A percentile compares a stretch with the other conserved stretches of the same genome.
phyloP scores from a whole-genome alignment of 2,888 invertebrate species.

The Drosophila percnosoma region DNA sequence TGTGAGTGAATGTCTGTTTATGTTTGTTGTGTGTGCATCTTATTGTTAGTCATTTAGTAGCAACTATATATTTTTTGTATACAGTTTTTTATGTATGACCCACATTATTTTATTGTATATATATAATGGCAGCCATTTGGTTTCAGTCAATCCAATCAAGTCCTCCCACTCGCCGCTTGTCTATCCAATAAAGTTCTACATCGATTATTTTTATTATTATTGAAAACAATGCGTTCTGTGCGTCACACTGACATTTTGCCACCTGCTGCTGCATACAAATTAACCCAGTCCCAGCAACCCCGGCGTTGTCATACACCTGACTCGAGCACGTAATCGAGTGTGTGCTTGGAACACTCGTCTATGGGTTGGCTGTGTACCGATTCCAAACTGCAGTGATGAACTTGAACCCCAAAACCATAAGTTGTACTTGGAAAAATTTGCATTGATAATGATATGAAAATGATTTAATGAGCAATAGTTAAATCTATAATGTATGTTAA shows the following conservation, averaged over 20 bases:
- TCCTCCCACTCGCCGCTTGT: conserved; percentile 20
- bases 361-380: conserved; percentile 6
- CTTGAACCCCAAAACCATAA: conserved; percentile 43
- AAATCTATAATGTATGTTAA: neutral
- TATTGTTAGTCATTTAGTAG: conserved; percentile 52
- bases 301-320: conserved; percentile 2
- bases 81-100: conserved; percentile 20
- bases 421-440: neutral
- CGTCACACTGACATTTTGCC: conserved; percentile 25
- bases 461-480: neutral
- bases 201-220: conserved; percentile 44
- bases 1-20: conserved; percentile 3
- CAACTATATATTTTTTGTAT: conserved; percentile 47
- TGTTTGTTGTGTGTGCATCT: conserved; percentile 7
- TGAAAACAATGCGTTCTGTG: conserved; percentile 15
- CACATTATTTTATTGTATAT: conserved; percentile 46
- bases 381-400: conserved; percentile 42
- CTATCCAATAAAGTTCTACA: conserved; percentile 63
- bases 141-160: conserved; percentile 23
- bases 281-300: conserved; percentile 1
- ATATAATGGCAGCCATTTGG: conserved; percentile 36
- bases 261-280: conserved; percentile 61
- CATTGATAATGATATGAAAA: conserved; percentile 9
- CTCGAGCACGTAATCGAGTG: conserved; percentile 32
- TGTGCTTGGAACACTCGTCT: conserved; percentile 12